Percentiles rank a stretch among this genome's conserved stretches.
Evolutionary conservation across 1,140 invertebrate species (phyloP).

Genomic region (Drosophila athabasca): DNA sequence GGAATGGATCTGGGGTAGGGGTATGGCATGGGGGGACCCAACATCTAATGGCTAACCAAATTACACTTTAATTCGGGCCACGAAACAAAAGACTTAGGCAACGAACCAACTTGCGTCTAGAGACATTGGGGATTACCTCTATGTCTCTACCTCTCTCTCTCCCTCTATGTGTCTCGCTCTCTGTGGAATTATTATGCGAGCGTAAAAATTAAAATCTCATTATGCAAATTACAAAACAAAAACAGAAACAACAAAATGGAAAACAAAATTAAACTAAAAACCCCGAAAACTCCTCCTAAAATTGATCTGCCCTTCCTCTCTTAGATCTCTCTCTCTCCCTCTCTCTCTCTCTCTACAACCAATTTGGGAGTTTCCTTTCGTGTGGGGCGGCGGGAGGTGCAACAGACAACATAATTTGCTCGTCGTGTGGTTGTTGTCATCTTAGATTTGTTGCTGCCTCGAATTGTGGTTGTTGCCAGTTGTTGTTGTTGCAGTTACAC

Average conservation of each 20-base stretch:
- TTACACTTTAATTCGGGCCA: slow-evolving; percentile 79
- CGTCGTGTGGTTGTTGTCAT: slow-evolving; percentile 74
- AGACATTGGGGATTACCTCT: slow-evolving; percentile 15
- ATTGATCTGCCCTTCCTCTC: not conserved
- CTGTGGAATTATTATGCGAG: slow-evolving; percentile 59
- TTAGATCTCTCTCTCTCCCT: not conserved
- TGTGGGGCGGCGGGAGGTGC: slow-evolving; percentile 14
- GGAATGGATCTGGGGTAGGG: too few species aligned
- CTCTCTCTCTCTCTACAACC: slow-evolving; percentile 21
- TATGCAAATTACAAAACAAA: slow-evolving; percentile 72
- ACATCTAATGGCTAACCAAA: slow-evolving; percentile 77
- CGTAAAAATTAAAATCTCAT: slow-evolving; percentile 79
- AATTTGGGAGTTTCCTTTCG: slow-evolving; percentile 41
- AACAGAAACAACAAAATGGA: slow-evolving; percentile 37
- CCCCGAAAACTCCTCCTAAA: too few species aligned
- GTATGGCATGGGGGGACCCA: not conserved
- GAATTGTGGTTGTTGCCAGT: slow-evolving; percentile 12
- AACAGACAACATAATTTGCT: slow-evolving; percentile 76
- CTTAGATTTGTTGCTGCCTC: slow-evolving; percentile 50
- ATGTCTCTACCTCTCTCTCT: not conserved
- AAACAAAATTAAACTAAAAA: slow-evolving; percentile 22
- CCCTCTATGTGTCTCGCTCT: too few species aligned
- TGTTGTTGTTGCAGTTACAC: slow-evolving; percentile 66
- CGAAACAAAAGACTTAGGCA: slow-evolving; percentile 71
- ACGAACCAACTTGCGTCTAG: slow-evolving; percentile 57